phyloP scores from a whole-genome alignment of 2,797 vertebrate species.

The Brotula barbata region DNA sequence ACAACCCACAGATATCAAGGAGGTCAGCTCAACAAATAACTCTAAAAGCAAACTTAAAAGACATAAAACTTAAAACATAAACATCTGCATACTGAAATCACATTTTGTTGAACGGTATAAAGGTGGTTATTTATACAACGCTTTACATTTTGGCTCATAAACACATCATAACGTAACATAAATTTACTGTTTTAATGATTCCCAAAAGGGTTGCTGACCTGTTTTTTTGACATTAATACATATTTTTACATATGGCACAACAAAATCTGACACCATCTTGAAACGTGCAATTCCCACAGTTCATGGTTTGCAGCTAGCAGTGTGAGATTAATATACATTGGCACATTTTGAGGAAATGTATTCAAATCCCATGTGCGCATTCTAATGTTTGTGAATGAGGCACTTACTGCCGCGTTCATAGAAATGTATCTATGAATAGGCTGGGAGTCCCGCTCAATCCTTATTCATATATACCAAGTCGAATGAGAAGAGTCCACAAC shows the following conservation, averaged over 20 bases:
- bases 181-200: too few relatives aligned
- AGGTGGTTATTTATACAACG: too few relatives aligned
- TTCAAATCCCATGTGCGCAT: constrained; percentile 11
- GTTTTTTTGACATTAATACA: too few relatives aligned
- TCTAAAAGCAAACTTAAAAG: too few relatives aligned
- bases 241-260: background rate
- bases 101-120: too few relatives aligned
- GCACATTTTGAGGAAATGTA: constrained; percentile 1
- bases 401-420: constrained; percentile 3
- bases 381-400: background rate
- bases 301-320: background rate
- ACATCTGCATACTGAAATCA: too few relatives aligned
- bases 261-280: background rate
- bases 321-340: background rate
- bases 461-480: constrained; percentile 17
- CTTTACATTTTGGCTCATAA: too few relatives aligned
- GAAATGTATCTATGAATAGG: constrained; percentile 14
- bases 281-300: constrained; percentile 5
- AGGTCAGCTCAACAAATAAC: too few relatives aligned
- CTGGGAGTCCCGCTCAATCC: background rate
- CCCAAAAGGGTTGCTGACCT: background rate
- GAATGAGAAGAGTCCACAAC: constrained; percentile 2
- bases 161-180: too few relatives aligned
- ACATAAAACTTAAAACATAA: too few relatives aligned
- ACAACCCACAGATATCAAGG: too few relatives aligned